Conservation (phyloP, 2,888 invertebrate genomes). For the Ariolimax columbianus region DNA sequence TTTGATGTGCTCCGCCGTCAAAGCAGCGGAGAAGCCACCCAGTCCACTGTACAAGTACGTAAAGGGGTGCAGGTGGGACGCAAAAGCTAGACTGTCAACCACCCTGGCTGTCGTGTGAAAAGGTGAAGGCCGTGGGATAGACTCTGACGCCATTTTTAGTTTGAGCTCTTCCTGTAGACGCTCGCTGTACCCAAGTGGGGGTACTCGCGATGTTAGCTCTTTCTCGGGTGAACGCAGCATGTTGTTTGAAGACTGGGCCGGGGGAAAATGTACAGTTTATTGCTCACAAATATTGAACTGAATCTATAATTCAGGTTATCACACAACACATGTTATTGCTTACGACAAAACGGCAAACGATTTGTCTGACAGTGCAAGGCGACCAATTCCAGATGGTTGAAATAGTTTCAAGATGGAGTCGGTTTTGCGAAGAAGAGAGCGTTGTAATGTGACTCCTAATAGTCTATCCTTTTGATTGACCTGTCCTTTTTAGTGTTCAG, state of each 20-base stretch:
- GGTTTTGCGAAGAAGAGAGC: no score
- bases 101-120: constrained; percentile 38
- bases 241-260: no score
- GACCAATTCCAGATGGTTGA: no score
- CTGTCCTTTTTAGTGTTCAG: no score
- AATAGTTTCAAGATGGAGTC: no score
- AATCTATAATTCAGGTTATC: no score
- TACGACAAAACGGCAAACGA: no score
- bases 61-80: constrained; percentile 40
- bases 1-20: constrained; percentile 59
- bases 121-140: constrained; percentile 30
- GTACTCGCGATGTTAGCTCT: constrained; percentile 27
- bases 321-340: no score
- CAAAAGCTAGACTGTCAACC: constrained; percentile 26
- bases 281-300: no score
- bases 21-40: constrained; percentile 43
- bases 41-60: constrained; percentile 47
- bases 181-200: constrained; percentile 38
- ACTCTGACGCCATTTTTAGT: constrained; percentile 52
- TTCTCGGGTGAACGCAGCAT: constrained; percentile 47
- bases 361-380: no score
- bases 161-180: constrained; percentile 48
- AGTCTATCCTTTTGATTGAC: no score
- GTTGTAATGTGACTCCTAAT: no score
- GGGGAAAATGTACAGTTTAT: not conserved